Percentiles rank a stretch among this genome's conserved stretches.
Conservation (phyloP, 2,797 vertebrate species). For the Emys orbicularis region DNA sequence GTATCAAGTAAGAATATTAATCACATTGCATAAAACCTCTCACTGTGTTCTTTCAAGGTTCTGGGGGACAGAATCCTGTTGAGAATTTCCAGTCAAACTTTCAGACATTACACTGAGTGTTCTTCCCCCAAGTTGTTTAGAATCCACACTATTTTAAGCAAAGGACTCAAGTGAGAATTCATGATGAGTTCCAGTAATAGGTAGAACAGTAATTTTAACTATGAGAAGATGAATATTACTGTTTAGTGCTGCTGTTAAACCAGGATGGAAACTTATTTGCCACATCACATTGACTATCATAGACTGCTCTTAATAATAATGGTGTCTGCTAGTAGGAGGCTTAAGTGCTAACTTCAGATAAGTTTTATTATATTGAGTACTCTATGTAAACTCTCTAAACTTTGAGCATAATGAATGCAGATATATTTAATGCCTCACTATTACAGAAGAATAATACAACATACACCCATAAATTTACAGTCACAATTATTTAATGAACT, state of each 20-base stretch:
- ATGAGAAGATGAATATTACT: neutral
- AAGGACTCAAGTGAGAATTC: neutral
- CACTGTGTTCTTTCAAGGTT: neutral
- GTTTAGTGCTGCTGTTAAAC: neutral
- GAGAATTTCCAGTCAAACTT: neutral
- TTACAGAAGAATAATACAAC: neutral
- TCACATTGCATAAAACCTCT: neutral
- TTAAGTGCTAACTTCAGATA: neutral
- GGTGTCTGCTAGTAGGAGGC: neutral
- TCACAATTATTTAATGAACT: neutral
- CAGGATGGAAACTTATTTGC: neutral
- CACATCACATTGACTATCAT: neutral
- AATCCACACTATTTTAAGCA: neutral
- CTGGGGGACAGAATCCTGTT: neutral
- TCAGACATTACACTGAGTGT: neutral
- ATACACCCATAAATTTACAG: neutral
- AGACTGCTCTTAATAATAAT: neutral
- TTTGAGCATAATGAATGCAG: neutral
- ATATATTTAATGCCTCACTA: neutral
- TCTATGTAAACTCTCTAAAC: neutral
- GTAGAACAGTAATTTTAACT: neutral
- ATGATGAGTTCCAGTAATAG: neutral
- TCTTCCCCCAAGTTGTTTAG: neutral
- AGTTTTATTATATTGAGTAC: neutral
- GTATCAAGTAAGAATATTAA: constrained; percentile 92